Evolutionary conservation across 92 coral and sea anemone species (phyloP).

Genomic region (Epizoanthus fatuus): DNA sequence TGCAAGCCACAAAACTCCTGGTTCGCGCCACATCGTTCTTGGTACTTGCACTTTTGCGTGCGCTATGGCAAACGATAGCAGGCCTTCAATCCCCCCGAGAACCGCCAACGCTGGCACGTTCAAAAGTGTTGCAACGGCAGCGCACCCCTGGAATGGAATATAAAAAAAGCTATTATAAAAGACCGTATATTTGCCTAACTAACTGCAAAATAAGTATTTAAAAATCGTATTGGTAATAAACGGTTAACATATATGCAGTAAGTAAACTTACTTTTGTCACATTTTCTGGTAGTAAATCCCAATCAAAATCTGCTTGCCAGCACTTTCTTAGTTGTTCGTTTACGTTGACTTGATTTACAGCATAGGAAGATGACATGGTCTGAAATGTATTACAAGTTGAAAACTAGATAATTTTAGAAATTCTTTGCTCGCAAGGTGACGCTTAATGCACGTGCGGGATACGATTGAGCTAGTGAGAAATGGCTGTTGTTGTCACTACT

Average conservation of each 20-base stretch:
- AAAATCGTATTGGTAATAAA: too few relatives aligned
- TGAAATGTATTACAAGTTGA: too few relatives aligned
- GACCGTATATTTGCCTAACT: neutral
- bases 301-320: conserved; percentile 32
- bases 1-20: conserved; percentile 30
- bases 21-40: conserved; percentile 44
- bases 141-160: conserved; percentile 30
- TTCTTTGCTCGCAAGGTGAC: too few relatives aligned
- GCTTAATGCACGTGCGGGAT: too few relatives aligned
- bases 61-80: conserved; percentile 46
- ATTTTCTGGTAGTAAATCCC: conserved; percentile 27
- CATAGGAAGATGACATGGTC: neutral
- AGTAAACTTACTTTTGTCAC: conserved; percentile 27
- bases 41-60: conserved; percentile 49
- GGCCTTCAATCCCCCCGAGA: neutral
- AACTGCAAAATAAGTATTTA: too few relatives aligned
- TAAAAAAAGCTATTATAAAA: neutral
- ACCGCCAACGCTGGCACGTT: conserved; percentile 35
- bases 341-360: conserved; percentile 4
- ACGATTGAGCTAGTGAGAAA: too few relatives aligned
- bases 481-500: too few relatives aligned
- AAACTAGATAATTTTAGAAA: too few relatives aligned
- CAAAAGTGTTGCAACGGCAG: conserved; percentile 25
- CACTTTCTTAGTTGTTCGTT: conserved; percentile 26
- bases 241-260: too few relatives aligned